phyloP scores from a whole-genome alignment of 2,797 vertebrate species.

The Chiroxiphia lanceolata region DNA sequence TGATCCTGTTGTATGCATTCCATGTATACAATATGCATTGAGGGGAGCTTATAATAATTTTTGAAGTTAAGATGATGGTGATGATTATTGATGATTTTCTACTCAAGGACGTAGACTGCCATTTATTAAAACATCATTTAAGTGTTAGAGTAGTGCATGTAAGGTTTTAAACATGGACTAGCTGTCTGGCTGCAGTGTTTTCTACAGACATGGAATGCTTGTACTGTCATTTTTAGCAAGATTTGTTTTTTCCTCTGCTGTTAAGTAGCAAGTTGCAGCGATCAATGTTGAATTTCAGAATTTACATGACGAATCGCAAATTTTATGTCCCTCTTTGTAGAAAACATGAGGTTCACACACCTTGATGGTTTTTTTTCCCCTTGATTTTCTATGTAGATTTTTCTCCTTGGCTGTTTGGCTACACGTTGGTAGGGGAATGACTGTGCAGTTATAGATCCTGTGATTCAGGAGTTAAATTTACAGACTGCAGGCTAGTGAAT shows the following conservation, averaged over 20 bases:
- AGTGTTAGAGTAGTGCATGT: not conserved
- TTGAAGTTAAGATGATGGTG: not conserved
- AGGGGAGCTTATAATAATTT: not conserved
- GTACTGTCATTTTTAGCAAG: not conserved
- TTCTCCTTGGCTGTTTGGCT: not conserved
- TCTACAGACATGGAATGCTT: not conserved
- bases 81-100: not conserved
- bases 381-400: not conserved
- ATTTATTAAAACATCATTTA: not conserved
- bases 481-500: slow-evolving; percentile 63
- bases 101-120: not conserved
- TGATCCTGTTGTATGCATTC: not conserved
- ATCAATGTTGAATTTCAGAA: not conserved
- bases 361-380: not conserved
- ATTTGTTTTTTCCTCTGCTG: not conserved
- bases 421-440: not conserved
- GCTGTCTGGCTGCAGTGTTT: not conserved
- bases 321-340: not conserved
- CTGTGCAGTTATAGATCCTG: not conserved
- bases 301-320: not conserved
- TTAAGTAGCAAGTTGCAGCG: not conserved
- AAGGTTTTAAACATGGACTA: not conserved
- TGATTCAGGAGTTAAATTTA: slow-evolving; percentile 68
- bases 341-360: not conserved
- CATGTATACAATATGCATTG: fast-evolving